phyloP scores from a whole-genome alignment of 2,888 invertebrate species.

The Hetaerina titia region DNA sequence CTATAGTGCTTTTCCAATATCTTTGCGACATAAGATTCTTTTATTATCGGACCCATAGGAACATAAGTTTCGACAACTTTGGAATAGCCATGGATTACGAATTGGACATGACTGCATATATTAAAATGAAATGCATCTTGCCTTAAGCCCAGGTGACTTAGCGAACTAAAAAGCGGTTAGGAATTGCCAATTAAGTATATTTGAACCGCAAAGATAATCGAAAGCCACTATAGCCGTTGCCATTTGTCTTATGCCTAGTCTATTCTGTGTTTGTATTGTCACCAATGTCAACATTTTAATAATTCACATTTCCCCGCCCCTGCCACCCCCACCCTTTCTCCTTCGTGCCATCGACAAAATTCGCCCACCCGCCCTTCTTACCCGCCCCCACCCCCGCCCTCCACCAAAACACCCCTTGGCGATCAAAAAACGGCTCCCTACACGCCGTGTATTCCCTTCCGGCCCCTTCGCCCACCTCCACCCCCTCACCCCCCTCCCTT shows the following conservation, averaged over 20 bases:
- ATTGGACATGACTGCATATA: not conserved
- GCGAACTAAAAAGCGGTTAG: not conserved
- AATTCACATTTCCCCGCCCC: conserved; percentile 39
- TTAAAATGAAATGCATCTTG: not conserved
- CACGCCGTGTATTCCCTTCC: conserved; percentile 27
- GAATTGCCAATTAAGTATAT: not conserved
- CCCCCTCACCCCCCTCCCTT: not conserved
- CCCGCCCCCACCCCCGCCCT: conserved; percentile 62
- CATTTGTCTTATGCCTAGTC: not conserved
- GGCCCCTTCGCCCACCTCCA: conserved; percentile 72
- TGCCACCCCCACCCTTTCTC: conserved; percentile 42
- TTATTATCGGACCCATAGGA: too few relatives aligned
- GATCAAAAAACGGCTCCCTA: conserved; percentile 69
- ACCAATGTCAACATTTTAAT: conserved; percentile 41
- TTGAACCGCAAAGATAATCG: not conserved
- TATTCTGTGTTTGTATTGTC: not conserved
- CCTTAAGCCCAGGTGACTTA: not conserved
- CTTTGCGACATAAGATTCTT: too few relatives aligned
- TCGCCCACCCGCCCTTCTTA: conserved; percentile 69
- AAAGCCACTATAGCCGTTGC: not conserved
- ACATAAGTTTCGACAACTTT: too few relatives aligned
- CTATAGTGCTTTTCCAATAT: not conserved
- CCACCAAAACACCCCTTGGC: conserved; percentile 67
- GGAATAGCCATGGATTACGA: not conserved
- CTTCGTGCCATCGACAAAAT: conserved; percentile 62